Evolutionary conservation across 2,113 vertebrate species (phyloP).

Genomic region (Gadus macrocephalus): DNA sequence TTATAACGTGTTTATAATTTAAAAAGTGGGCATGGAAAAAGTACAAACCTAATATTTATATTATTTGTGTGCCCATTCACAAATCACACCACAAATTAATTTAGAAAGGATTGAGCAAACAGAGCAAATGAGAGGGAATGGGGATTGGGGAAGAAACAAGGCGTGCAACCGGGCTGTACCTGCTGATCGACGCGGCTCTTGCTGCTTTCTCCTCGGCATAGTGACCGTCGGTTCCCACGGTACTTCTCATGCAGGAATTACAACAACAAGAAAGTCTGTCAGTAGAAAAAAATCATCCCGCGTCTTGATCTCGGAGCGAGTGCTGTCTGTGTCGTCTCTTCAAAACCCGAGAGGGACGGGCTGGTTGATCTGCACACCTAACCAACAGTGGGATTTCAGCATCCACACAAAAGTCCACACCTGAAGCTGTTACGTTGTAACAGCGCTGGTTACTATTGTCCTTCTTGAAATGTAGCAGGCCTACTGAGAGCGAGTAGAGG

Average conservation of each 20-base stretch:
- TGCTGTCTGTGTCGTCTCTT: conserved; percentile 10
- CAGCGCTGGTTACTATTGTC: background rate
- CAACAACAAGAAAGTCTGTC: conserved; percentile 26
- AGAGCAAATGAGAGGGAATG: background rate
- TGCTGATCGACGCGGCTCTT: conserved; percentile 85
- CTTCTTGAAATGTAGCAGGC: no score
- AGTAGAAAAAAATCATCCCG: conserved; percentile 28
- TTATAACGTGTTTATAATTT: background rate
- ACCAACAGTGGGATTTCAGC: conserved; percentile 39
- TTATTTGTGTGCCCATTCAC: no score
- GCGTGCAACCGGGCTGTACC: conserved; percentile 62
- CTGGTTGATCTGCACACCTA: background rate
- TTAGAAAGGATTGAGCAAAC: background rate
- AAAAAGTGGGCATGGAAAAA: background rate
- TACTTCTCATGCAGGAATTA: conserved; percentile 70
- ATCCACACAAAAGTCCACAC: conserved; percentile 8
- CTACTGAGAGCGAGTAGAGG: background rate
- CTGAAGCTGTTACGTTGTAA: background rate
- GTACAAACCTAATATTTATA: background rate
- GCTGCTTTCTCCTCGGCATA: conserved; percentile 83
- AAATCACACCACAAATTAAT: no score
- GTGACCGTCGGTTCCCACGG: conserved; percentile 69
- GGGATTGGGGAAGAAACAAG: background rate
- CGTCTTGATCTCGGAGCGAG: conserved; percentile 33
- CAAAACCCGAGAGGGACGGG: background rate